Evolutionary conservation across 2,797 vertebrate genomes (phyloP).

Genomic region (Ctenopoma multispine): DNA sequence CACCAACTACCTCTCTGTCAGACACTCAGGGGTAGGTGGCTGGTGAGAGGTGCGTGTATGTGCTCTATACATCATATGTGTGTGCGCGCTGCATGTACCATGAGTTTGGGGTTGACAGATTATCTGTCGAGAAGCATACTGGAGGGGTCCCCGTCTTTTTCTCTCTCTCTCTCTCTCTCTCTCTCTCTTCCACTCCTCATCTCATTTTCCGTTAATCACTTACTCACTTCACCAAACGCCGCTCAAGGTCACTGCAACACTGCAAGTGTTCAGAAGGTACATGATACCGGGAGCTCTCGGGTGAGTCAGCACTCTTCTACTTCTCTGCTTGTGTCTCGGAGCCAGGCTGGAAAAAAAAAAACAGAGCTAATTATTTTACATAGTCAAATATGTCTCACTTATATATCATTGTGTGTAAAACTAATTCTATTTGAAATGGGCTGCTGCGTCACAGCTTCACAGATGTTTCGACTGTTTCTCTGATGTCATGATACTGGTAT

Average conservation of each 20-base stretch:
- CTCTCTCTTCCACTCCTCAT: conserved; percentile 41
- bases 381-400: conserved; percentile 17
- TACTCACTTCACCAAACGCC: conserved; percentile 47
- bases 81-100: conserved; percentile 66
- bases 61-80: conserved; percentile 15
- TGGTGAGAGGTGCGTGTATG: conserved; percentile 51
- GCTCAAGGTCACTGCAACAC: conserved; percentile 84
- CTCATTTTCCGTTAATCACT: conserved; percentile 63
- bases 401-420: conserved; percentile 16
- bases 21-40: conserved; percentile 61
- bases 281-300: conserved; percentile 60
- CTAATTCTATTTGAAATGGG: background rate
- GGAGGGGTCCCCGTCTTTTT: conserved; percentile 65
- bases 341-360: conserved; percentile 39
- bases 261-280: conserved; percentile 78
- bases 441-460: conserved; percentile 3
- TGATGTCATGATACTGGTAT: background rate
- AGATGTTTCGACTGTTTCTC: conserved; percentile 8
- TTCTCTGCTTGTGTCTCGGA: conserved; percentile 47
- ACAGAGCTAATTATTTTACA: conserved; percentile 36
- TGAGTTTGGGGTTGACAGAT: conserved; percentile 82
- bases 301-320: conserved; percentile 82
- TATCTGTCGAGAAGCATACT: conserved; percentile 79
- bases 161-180: conserved; percentile 31
- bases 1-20: conserved; percentile 70